Evolutionary conservation across 2,797 vertebrate species (phyloP).

Genomic region (Crotalus adamanteus): DNA sequence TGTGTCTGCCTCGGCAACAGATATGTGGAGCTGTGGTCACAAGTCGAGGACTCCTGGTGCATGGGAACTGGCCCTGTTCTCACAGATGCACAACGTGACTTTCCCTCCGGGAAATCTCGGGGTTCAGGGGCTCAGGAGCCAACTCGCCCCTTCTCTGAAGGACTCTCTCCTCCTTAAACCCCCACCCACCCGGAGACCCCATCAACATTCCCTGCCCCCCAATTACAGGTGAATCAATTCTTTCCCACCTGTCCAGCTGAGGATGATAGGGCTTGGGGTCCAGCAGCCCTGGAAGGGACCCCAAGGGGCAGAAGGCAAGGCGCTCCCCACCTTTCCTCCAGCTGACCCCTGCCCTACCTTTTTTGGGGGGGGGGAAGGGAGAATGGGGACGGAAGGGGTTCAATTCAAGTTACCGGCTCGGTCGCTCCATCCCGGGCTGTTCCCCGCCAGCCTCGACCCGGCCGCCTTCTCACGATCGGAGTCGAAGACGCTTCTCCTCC

Average conservation of each 20-base stretch:
- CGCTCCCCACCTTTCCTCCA: background rate
- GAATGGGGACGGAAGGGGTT: accelerated
- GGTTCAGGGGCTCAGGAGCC: background rate
- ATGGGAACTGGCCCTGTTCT: background rate
- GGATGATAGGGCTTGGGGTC: background rate
- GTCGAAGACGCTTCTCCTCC: background rate
- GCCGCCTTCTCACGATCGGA: background rate
- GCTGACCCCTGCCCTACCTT: background rate
- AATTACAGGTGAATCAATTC: background rate
- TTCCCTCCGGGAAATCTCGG: background rate
- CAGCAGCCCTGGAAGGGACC: background rate
- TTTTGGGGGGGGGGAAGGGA: no score
- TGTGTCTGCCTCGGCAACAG: background rate
- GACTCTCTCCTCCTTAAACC: background rate
- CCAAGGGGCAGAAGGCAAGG: no score
- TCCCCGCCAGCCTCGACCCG: background rate
- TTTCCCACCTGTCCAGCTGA: background rate
- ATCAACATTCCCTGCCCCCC: background rate
- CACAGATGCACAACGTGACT: background rate
- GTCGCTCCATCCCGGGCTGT: no score
- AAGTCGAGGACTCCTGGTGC: background rate
- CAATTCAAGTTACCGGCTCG: background rate
- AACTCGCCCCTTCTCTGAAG: accelerated
- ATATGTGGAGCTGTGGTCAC: accelerated
- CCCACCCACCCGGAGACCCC: background rate